These are phyloP conservation scores for Gadopsis bispinosus DNA, from an alignment of 2,797 vertebrate species.

Conservation along the genomic window DNA sequence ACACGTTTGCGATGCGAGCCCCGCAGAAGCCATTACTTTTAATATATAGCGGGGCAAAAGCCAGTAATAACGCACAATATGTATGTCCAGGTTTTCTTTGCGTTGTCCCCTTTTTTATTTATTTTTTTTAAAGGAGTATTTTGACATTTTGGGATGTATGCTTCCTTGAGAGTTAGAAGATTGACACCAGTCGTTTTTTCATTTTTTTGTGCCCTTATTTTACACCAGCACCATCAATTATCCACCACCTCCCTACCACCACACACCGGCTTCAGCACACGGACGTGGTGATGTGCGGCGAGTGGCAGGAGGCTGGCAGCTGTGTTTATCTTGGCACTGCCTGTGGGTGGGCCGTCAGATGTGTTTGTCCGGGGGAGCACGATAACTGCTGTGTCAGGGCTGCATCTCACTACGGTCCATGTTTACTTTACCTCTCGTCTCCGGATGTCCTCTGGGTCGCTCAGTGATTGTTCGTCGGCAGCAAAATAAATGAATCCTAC, in stretches of 20 bases:
- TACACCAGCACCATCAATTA: neutral
- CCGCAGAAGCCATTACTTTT: neutral
- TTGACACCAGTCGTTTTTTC: neutral
- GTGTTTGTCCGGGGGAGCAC: conserved; percentile 44
- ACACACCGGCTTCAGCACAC: conserved; percentile 2
- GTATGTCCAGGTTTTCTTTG: too few relatives aligned
- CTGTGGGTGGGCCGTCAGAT: conserved; percentile 54
- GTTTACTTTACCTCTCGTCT: conserved; percentile 40
- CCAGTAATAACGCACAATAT: neutral
- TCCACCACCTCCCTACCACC: neutral
- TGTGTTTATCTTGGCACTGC: conserved; percentile 81
- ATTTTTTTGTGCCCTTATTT: too few relatives aligned
- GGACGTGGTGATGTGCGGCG: conserved; percentile 40
- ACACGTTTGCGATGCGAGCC: conserved; percentile 23
- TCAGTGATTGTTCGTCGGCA: conserved; percentile 21
- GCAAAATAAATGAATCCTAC: conserved; percentile 13
- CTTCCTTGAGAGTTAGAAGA: neutral
- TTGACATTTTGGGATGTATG: neutral
- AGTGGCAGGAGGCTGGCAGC: conserved; percentile 67
- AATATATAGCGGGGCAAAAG: neutral
- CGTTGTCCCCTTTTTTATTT: too few relatives aligned
- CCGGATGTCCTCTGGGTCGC: conserved; percentile 23
- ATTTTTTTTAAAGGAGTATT: neutral
- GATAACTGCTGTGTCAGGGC: conserved; percentile 16
- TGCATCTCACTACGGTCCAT: conserved; percentile 14